These are phyloP conservation scores for Axis porcinus DNA, from an alignment of 2,113 vertebrate genomes.

Conservation along the genomic window DNA sequence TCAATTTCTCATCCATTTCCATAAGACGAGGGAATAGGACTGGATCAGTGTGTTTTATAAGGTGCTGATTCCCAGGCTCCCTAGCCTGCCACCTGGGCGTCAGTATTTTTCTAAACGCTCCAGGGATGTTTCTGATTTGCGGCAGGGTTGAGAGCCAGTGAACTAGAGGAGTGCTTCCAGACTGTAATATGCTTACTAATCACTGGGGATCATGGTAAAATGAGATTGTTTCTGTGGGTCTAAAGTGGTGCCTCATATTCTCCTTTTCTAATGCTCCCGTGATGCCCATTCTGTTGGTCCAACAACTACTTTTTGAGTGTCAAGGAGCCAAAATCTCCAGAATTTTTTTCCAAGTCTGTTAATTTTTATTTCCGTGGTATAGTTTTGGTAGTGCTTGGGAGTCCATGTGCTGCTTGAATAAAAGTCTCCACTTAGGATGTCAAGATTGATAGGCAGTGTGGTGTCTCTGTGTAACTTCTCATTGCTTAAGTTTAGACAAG, in stretches of 20 bases:
- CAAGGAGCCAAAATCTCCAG: background rate
- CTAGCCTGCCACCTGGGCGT: background rate
- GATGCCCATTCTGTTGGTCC: background rate
- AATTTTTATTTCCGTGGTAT: background rate
- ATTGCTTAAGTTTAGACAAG: background rate
- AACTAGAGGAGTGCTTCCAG: background rate
- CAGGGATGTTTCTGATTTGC: background rate
- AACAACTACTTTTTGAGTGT: background rate
- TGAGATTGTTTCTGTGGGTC: background rate
- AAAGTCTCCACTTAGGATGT: background rate
- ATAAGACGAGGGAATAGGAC: background rate
- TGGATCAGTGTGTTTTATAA: background rate
- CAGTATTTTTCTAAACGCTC: background rate
- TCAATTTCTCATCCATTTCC: background rate
- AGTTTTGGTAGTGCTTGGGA: background rate
- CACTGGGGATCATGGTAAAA: background rate
- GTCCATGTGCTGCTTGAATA: background rate
- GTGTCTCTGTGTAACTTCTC: background rate
- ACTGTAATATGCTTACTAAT: background rate
- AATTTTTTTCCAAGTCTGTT: background rate
- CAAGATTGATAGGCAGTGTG: background rate
- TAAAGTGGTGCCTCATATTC: background rate
- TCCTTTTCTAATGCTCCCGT: background rate
- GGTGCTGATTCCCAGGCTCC: background rate
- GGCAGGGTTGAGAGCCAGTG: background rate